These are phyloP conservation scores for Physocephala rufipes DNA, from an alignment of 2,888 invertebrate genomes.

Conservation along the genomic window DNA sequence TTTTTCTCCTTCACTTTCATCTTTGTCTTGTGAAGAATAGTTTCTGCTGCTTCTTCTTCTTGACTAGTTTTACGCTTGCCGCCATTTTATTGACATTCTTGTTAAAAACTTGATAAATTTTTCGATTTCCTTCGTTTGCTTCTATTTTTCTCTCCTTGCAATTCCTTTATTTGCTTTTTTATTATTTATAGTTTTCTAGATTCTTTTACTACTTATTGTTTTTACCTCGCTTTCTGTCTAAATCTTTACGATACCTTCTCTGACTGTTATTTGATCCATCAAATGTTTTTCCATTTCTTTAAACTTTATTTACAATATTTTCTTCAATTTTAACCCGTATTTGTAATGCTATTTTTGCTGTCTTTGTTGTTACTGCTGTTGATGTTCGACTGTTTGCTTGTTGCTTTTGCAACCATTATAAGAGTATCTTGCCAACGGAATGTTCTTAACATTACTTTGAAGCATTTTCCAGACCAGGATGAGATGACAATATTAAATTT, in stretches of 20 bases:
- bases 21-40: no score
- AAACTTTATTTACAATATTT: no score
- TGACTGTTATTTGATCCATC: background rate
- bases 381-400: background rate
- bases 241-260: background rate
- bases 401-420: background rate
- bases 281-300: no score
- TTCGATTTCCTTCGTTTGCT: background rate
- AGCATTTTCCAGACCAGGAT: slow-evolving; percentile 11
- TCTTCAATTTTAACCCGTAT: no score
- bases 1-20: no score
- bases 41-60: no score
- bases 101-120: slow-evolving; percentile 20
- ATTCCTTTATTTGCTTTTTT: no score
- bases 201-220: background rate
- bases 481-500: slow-evolving; percentile 31
- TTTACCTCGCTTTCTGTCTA: background rate
- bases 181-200: no score
- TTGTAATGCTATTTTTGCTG: no score
- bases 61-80: background rate
- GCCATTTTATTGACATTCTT: slow-evolving; percentile 31
- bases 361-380: background rate
- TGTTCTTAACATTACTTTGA: slow-evolving; percentile 22
- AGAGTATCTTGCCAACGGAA: slow-evolving; percentile 17
- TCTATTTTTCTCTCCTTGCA: background rate